Evolutionary conservation across 2,888 invertebrate species (phyloP), one percentile per base, ranked within the genome.

Genomic region (Polydrusus tereticollis): DNA sequence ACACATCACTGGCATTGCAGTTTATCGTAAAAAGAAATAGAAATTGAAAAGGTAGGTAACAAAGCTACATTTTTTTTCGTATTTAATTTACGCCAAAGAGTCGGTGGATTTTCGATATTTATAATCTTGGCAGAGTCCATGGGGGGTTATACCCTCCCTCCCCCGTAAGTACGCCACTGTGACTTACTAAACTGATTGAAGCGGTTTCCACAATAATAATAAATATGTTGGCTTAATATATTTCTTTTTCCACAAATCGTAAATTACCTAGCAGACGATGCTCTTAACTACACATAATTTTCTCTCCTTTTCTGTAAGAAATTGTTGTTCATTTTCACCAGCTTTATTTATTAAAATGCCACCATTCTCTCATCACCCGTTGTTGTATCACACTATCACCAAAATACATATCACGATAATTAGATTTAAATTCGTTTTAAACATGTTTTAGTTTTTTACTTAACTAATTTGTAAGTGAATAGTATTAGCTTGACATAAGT

Each of bases 321-420:
- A 20, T 41, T 41, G 18, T 63, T 63, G 16, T 69, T 63, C 63
- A 57, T 69, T 29, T 55, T 69, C 69, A 60, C 57, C 63, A 45
- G 63, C 63, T 69, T 69, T 69, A 69, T 69, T 69, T 69, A 69
- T 69, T 69, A 26, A 50, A 62, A 33, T 33, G 62, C 62, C 62
- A 47, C 33, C 62, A 52, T 64, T 16, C 14, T 41, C 14, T 41
- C 41, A 21, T 47, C 63, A 64, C 52, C 21, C 41, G 43, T 64
- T 52, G 33, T 52, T 63, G 41, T 55, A 41, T 67, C n/a, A n/a
- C n/a, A n/a, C n/a, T n/a, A n/a, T n/a, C 67, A 67, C 59, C 21
- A 23, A 33, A 36, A 33, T 47, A 41, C 41, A 47, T 47, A 67
- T 67, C 50, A 20, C 59, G 50, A 50, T 45, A 26, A 21, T 26